Conservation (phyloP, 2,113 vertebrate genomes). For the Rhagologus leucostigma region DNA sequence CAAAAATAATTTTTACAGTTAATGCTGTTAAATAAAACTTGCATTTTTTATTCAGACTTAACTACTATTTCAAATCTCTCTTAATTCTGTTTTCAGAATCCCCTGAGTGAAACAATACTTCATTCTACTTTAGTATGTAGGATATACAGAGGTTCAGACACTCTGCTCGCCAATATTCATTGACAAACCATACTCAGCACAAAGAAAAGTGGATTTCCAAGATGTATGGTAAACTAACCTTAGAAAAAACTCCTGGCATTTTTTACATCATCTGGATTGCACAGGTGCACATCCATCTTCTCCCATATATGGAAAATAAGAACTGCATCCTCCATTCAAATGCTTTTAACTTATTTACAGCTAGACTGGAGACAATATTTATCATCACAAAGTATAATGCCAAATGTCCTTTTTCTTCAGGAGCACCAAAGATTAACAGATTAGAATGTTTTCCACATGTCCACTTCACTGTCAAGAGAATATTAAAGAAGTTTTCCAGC, state of each 20-base stretch:
- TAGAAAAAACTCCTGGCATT: background rate
- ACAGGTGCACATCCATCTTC: constrained; percentile 53
- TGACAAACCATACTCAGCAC: background rate
- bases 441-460: constrained; percentile 95
- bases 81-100: background rate
- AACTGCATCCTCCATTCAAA: constrained; percentile 38
- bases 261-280: background rate
- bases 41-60: background rate
- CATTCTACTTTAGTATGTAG: background rate
- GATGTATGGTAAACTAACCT: background rate
- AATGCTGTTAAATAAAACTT: background rate
- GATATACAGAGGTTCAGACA: background rate
- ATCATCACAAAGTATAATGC: constrained; percentile 76
- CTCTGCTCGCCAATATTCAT: background rate
- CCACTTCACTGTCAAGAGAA: constrained; percentile 86
- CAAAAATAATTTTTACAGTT: background rate
- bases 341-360: constrained; percentile 69
- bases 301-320: constrained; percentile 45
- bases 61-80: background rate
- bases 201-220: background rate
- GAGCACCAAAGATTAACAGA: constrained; percentile 84
- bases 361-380: constrained; percentile 72
- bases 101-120: background rate
- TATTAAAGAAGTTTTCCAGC: constrained; percentile 92
- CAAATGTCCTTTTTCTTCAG: constrained; percentile 76